Percentiles rank a stretch among this genome's conserved stretches.
Evolutionary conservation across 1,140 invertebrate genomes (phyloP).

Genomic region (Triops longicaudatus): DNA sequence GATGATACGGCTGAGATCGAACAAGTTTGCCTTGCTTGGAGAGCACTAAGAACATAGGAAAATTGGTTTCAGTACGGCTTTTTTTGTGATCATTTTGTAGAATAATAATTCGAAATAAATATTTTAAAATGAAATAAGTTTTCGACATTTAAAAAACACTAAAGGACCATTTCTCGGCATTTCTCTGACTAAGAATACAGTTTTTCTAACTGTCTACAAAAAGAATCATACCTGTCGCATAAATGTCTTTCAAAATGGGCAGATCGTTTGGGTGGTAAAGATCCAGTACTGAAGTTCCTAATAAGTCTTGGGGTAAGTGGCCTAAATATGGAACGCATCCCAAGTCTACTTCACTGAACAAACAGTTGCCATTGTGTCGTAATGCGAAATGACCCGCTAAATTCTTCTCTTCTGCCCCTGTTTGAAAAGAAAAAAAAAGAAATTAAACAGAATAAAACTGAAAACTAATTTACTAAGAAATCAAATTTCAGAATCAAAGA

Average conservation of each 20-base stretch:
- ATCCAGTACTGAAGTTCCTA: constrained; percentile 69
- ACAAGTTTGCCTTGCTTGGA: constrained; percentile 54
- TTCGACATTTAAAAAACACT: constrained; percentile 21
- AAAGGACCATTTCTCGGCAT: constrained; percentile 26
- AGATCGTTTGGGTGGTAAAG: constrained; percentile 84
- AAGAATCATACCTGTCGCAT: constrained; percentile 59
- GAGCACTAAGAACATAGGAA: constrained; percentile 43
- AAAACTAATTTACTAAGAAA: no score
- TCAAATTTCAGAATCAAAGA: no score
- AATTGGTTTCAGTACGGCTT: constrained; percentile 20
- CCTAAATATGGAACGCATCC: constrained; percentile 73
- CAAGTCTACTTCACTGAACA: constrained; percentile 63
- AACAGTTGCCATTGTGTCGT: constrained; percentile 61
- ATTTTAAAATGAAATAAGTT: constrained; percentile 25
- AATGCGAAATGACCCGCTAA: constrained; percentile 55
- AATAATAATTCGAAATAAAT: no score
- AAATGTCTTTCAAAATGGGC: constrained; percentile 64
- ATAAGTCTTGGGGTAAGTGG: constrained; percentile 78
- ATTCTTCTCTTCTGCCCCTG: constrained; percentile 25
- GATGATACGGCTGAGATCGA: constrained; percentile 66
- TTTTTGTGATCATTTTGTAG: no score
- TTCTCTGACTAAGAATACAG: no score
- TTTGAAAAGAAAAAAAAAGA: neutral
- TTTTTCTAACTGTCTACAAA: no score
- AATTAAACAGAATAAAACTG: neutral